phyloP scores from a whole-genome alignment of 2,113 vertebrate genomes.

The Lepus americanus region DNA sequence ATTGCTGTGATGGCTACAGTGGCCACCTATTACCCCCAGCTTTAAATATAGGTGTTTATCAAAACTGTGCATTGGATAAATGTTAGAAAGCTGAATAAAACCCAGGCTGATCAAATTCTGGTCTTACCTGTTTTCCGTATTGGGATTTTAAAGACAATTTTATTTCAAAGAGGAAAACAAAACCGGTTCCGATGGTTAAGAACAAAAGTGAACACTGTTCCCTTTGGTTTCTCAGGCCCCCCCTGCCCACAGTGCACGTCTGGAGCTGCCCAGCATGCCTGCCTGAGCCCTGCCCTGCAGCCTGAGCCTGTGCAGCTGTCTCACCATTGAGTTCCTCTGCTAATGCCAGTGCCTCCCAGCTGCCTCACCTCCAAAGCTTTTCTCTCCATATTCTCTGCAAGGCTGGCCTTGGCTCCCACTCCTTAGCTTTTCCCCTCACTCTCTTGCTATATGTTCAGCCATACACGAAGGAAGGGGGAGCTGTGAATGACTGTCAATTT shows the following conservation, averaged over 20 bases:
- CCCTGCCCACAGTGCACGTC: background rate
- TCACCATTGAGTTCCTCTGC: background rate
- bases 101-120: background rate
- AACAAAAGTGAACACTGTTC: background rate
- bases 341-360: background rate
- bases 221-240: background rate
- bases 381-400: background rate
- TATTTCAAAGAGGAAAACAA: background rate
- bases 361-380: background rate
- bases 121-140: background rate
- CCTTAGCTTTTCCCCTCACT: background rate
- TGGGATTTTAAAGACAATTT: background rate
- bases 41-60: conserved; percentile 34
- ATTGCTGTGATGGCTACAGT: background rate
- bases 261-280: background rate
- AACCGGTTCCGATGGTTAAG: background rate
- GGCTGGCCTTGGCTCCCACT: background rate
- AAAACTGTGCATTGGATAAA: conserved; percentile 19
- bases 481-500: background rate
- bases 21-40: background rate
- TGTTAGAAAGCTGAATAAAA: conserved; percentile 27
- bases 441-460: background rate
- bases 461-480: too few relatives aligned
- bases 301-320: background rate
- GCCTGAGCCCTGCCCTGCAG: background rate